Percentiles rank a stretch among this genome's conserved stretches.
These are phyloP conservation scores for Enteromius paludinosus DNA, from an alignment of 2,797 vertebrate genomes.

Conservation along the genomic window DNA sequence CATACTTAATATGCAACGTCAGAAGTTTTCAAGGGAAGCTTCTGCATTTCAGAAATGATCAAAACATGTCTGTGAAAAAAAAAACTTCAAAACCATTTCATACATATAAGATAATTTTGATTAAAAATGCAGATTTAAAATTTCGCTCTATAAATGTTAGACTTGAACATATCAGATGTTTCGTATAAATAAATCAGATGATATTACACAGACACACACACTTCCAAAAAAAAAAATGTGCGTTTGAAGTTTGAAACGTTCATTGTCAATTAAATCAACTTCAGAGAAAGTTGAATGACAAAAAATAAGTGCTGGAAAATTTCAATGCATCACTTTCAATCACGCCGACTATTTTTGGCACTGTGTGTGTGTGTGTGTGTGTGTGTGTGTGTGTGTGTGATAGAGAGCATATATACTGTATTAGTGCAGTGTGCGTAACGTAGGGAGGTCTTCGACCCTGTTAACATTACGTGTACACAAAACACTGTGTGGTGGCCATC, in stretches of 20 bases:
- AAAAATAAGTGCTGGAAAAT: not conserved
- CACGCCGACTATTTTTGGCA: slow-evolving; percentile 16
- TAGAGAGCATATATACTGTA: not conserved
- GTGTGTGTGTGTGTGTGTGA: slow-evolving; percentile 22
- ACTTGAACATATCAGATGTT: slow-evolving; percentile 1
- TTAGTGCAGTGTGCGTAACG: slow-evolving; percentile 33
- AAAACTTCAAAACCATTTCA: slow-evolving; percentile 22
- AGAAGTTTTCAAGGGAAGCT: slow-evolving; percentile 30
- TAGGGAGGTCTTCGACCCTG: slow-evolving; percentile 55
- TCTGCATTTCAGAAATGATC: slow-evolving; percentile 21
- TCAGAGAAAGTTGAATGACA: slow-evolving; percentile 14
- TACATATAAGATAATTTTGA: not conserved
- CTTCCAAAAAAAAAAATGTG: not conserved
- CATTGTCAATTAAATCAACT: slow-evolving; percentile 37
- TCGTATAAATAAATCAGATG: not conserved
- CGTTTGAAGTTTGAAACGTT: slow-evolving; percentile 22
- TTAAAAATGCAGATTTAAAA: slow-evolving; percentile 29
- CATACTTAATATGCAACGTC: slow-evolving; percentile 23
- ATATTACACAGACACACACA: not conserved
- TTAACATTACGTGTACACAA: slow-evolving; percentile 70
- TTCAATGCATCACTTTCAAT: slow-evolving; percentile 26
- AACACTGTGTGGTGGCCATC: slow-evolving; percentile 69
- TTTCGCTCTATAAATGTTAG: not conserved
- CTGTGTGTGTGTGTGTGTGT: too few species aligned
- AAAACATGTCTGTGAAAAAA: slow-evolving; percentile 22